These are phyloP conservation scores for Sminthopsis crassicaudata DNA, from an alignment of 2,113 vertebrate species.

Conservation along the genomic window DNA sequence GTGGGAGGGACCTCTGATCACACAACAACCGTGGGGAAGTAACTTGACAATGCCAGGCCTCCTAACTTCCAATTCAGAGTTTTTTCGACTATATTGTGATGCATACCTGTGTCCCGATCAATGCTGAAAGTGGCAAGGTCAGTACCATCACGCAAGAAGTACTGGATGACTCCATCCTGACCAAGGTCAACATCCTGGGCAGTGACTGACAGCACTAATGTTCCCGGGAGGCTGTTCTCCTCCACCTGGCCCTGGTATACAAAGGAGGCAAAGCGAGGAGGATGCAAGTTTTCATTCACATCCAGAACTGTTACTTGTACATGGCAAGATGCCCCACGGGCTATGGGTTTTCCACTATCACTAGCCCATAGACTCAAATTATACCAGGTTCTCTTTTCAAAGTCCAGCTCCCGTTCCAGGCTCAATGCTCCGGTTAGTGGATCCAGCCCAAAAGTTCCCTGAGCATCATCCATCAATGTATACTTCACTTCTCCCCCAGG, in stretches of 20 bases:
- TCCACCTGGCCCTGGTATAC: constrained; percentile 89
- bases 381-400: constrained; percentile 89
- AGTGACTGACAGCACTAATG: constrained; percentile 86
- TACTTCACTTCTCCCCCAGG: constrained; percentile 90
- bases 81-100: neutral
- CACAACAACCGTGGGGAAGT: neutral
- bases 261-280: constrained; percentile 90
- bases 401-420: constrained; percentile 94
- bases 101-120: constrained; percentile 93
- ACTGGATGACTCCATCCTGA: constrained; percentile 92
- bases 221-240: constrained; percentile 90
- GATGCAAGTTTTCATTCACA: constrained; percentile 95
- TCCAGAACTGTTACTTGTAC: constrained; percentile 93
- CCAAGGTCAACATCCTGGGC: constrained; percentile 92
- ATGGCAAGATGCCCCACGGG: constrained; percentile 92
- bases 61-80: neutral
- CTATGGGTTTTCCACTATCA: constrained; percentile 90
- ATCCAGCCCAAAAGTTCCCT: constrained; percentile 90
- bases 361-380: constrained; percentile 93
- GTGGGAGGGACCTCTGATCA: neutral
- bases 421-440: constrained; percentile 88
- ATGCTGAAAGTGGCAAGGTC: constrained; percentile 92
- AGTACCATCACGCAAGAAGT: constrained; percentile 92
- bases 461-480: constrained; percentile 87
- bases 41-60: neutral